A percentile compares a stretch with the other conserved stretches of the same genome.
Conservation (phyloP, 2,888 invertebrate species). For the Aspidiotus rigidus region DNA sequence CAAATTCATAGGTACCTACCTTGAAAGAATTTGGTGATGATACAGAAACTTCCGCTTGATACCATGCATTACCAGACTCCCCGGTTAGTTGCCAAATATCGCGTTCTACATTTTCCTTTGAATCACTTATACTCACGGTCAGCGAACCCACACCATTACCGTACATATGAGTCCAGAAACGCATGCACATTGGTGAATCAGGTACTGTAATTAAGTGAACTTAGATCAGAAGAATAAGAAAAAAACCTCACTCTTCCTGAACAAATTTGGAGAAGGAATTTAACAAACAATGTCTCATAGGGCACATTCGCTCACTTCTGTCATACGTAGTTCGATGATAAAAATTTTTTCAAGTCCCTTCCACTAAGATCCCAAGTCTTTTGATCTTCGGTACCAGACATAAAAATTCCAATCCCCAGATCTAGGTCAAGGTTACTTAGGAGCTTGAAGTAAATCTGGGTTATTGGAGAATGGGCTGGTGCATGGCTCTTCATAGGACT, state of each 20-base stretch:
- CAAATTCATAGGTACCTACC: constrained; percentile 41
- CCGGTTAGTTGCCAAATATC: constrained; percentile 49
- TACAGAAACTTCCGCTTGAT: constrained; percentile 50
- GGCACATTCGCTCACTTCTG: no score
- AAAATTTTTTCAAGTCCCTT: no score
- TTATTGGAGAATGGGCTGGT: no score
- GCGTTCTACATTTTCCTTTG: constrained; percentile 43
- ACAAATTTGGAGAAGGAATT: no score
- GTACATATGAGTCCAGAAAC: constrained; percentile 53
- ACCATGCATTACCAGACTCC: constrained; percentile 52
- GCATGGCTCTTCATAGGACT: no score
- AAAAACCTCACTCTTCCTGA: background rate
- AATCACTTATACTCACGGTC: constrained; percentile 43
- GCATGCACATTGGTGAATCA: constrained; percentile 48
- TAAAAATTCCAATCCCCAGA: no score
- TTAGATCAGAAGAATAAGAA: background rate
- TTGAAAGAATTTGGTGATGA: constrained; percentile 46
- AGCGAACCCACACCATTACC: constrained; percentile 50
- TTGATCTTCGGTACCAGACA: no score
- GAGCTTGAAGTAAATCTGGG: no score
- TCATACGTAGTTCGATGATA: no score
- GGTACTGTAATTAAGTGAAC: constrained; percentile 40
- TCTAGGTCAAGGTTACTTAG: no score
- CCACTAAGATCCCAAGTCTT: no score
- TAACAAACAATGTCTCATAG: no score